A percentile compares a stretch with the other conserved stretches of the same genome.
Evolutionary conservation across 2,113 vertebrate genomes (phyloP).

Genomic region (Phalacrocorax aristotelis): DNA sequence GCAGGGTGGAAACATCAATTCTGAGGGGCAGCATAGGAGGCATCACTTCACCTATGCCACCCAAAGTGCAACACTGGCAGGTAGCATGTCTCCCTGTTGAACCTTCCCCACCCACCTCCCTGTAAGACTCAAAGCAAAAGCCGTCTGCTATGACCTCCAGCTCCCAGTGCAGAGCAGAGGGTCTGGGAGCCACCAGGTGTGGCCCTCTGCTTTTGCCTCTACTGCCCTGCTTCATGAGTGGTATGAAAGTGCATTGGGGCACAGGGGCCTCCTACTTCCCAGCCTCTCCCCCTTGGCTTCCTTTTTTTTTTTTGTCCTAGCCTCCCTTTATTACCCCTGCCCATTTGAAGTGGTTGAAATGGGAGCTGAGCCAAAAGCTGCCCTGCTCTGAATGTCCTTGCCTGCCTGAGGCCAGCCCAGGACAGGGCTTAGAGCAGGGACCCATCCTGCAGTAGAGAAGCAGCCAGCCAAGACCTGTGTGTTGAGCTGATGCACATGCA

Average conservation of each 20-base stretch:
- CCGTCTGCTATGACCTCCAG: not conserved
- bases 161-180: not conserved
- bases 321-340: not conserved
- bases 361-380: not conserved
- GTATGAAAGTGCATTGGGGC: not conserved
- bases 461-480: not conserved
- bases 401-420: not conserved
- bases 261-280: not conserved
- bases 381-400: not conserved
- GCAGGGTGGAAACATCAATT: not conserved
- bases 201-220: not conserved
- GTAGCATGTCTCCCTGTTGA: not conserved
- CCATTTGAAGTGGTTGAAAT: not conserved
- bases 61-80: not conserved
- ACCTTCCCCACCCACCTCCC: not conserved
- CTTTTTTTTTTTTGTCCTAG: rapidly evolving
- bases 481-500: not conserved
- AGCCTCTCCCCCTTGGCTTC: not conserved
- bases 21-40: not conserved
- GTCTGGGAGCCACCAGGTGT: rapidly evolving
- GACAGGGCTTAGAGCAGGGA: not conserved
- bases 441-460: not conserved
- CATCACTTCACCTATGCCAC: not conserved
- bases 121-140: not conserved
- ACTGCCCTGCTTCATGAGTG: rapidly evolving